A percentile compares a stretch with the other conserved stretches of the same genome.
Evolutionary conservation across 2,797 vertebrate genomes (phyloP).

Genomic region (Scolopax rusticola): DNA sequence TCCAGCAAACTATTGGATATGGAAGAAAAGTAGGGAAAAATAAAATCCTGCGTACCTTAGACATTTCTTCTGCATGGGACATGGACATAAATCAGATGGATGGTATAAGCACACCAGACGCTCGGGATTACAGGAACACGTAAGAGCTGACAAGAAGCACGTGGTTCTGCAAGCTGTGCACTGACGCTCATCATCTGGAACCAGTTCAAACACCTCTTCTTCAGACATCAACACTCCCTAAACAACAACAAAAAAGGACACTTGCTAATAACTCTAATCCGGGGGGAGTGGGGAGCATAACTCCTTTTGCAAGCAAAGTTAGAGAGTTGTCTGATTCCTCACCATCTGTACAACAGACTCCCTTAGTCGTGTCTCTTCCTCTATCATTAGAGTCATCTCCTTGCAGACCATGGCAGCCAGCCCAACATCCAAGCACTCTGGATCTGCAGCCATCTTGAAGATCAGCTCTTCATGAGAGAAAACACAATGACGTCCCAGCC

Average conservation of each 20-base stretch:
- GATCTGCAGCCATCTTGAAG: slow-evolving; percentile 98
- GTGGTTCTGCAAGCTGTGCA: slow-evolving; percentile 96
- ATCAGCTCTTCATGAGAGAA: slow-evolving; percentile 98
- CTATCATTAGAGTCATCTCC: slow-evolving; percentile 93
- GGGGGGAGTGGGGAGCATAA: not conserved
- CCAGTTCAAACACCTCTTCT: slow-evolving; percentile 96
- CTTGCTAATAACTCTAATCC: not conserved
- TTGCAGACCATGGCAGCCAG: slow-evolving; percentile 93
- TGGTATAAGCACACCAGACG: slow-evolving; percentile 95
- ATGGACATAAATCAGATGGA: slow-evolving; percentile 88
- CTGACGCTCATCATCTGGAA: slow-evolving; percentile 97
- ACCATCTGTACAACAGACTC: slow-evolving; percentile 90
- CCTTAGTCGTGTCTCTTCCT: slow-evolving; percentile 91
- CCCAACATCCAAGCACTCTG: slow-evolving; percentile 95
- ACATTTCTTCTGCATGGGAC: slow-evolving; percentile 92
- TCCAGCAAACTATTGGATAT: not conserved
- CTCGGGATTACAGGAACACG: slow-evolving; percentile 92
- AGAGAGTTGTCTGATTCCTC: slow-evolving; percentile 25
- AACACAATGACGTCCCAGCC: slow-evolving; percentile 94
- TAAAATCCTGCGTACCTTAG: slow-evolving; percentile 83
- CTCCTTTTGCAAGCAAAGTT: not conserved
- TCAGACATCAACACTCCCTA: slow-evolving; percentile 94
- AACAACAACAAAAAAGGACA: not conserved
- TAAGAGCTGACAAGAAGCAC: slow-evolving; percentile 96
- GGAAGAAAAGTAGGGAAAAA: not conserved